Evolutionary conservation across 2,888 invertebrate genomes (phyloP).

Genomic region (Dryadula phaetusa): DNA sequence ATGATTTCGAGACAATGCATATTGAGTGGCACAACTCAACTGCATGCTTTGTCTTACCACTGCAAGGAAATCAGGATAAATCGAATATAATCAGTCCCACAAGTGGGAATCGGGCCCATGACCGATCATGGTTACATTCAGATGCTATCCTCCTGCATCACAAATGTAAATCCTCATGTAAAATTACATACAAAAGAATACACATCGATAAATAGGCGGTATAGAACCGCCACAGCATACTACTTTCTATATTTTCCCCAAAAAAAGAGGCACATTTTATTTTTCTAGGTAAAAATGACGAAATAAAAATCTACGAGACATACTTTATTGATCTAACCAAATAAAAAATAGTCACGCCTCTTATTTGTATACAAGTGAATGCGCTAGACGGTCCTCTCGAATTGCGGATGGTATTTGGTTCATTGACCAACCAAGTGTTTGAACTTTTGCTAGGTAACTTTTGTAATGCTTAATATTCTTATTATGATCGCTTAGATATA

Average conservation of each 20-base stretch:
- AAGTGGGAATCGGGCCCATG: too few species aligned
- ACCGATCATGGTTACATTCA: too few species aligned
- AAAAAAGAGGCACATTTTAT: not conserved
- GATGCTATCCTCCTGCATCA: too few species aligned
- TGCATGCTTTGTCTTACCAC: too few species aligned
- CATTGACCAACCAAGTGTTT: slow-evolving; percentile 16
- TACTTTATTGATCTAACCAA: slow-evolving; percentile 7
- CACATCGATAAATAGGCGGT: too few species aligned
- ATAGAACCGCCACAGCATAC: too few species aligned
- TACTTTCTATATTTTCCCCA: slow-evolving; percentile 3
- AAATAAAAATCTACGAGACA: slow-evolving; percentile 7
- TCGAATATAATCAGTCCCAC: too few species aligned
- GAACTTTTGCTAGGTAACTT: slow-evolving; percentile 11
- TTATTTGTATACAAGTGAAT: slow-evolving; percentile 20
- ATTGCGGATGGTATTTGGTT: slow-evolving; percentile 17
- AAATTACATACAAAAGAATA: too few species aligned
- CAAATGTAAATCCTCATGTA: too few species aligned
- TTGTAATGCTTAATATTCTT: slow-evolving; percentile 8
- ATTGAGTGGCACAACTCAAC: too few species aligned
- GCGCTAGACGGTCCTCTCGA: slow-evolving; percentile 21
- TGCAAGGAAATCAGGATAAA: too few species aligned
- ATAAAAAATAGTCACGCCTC: slow-evolving; percentile 17
- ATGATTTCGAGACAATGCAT: too few species aligned
- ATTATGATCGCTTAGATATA: not conserved
- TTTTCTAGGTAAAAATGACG: not conserved